Conservation (phyloP, 1,140 invertebrate species). For the Drosophila kikkawai region DNA sequence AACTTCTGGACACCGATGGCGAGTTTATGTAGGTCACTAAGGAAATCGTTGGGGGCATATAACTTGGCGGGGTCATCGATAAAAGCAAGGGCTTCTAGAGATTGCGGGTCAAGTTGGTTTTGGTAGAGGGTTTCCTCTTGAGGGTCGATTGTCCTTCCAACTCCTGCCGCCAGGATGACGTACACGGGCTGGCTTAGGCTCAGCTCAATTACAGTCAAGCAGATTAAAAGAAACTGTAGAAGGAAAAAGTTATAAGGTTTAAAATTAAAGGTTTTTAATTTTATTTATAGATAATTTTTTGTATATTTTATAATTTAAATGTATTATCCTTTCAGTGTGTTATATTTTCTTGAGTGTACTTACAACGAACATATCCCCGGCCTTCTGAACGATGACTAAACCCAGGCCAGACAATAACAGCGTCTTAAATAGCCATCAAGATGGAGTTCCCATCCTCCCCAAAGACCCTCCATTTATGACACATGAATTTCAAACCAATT, state of each 20-base stretch:
- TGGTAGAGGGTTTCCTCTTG: not conserved
- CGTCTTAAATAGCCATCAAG: slow-evolving; percentile 21
- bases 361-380: slow-evolving; percentile 14
- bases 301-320: not conserved
- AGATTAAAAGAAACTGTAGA: slow-evolving; percentile 3
- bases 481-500: slow-evolving; percentile 39
- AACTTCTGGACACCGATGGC: slow-evolving; percentile 31
- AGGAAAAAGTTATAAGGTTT: too few species aligned
- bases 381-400: slow-evolving; percentile 13
- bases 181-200: slow-evolving; percentile 15
- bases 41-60: slow-evolving; percentile 12
- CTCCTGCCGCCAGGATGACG: slow-evolving; percentile 2
- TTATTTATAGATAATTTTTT: not conserved
- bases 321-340: not conserved
- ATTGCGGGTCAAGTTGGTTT: not conserved
- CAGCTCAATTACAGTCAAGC: not conserved
- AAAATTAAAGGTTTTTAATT: too few species aligned
- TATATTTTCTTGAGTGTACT: not conserved
- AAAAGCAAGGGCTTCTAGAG: slow-evolving; percentile 11
- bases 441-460: not conserved
- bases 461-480: slow-evolving; percentile 8
- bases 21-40: slow-evolving; percentile 35
- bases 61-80: slow-evolving; percentile 14
- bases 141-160: not conserved
- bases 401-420: not conserved